phyloP scores from a whole-genome alignment of 2,113 vertebrate genomes.

The Cebidichthys violaceus region DNA sequence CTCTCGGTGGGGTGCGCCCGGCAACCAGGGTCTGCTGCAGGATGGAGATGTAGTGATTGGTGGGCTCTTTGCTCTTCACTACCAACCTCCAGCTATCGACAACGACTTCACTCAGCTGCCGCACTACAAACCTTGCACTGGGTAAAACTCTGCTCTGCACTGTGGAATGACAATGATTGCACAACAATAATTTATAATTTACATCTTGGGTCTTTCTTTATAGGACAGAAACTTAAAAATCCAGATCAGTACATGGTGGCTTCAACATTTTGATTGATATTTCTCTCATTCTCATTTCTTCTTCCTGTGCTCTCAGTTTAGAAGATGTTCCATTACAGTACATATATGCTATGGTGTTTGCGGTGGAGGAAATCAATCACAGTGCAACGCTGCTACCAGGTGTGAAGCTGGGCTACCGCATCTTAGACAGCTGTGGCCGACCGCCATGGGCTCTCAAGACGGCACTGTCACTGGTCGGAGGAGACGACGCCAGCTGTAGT shows the following conservation, averaged over 20 bases:
- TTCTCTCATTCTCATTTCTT: neutral
- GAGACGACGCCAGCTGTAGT: slow-evolving; percentile 68
- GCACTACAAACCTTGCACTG: slow-evolving; percentile 62
- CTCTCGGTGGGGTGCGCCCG: slow-evolving; percentile 51
- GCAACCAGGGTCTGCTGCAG: slow-evolving; percentile 68
- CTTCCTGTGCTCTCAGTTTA: slow-evolving; percentile 62
- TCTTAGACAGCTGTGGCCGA: slow-evolving; percentile 78
- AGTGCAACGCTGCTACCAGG: slow-evolving; percentile 78
- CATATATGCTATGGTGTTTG: slow-evolving; percentile 80
- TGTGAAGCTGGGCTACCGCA: slow-evolving; percentile 79
- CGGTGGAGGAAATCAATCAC: slow-evolving; percentile 84
- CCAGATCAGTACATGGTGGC: neutral
- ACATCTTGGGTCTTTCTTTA: neutral
- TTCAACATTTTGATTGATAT: slow-evolving; percentile 2
- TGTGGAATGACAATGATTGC: neutral
- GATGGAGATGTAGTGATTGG: slow-evolving; percentile 81
- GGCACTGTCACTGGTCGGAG: slow-evolving; percentile 74
- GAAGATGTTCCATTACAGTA: slow-evolving; percentile 74
- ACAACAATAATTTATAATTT: neutral
- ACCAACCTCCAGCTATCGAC: slow-evolving; percentile 48
- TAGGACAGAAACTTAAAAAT: neutral
- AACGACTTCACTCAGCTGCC: slow-evolving; percentile 63
- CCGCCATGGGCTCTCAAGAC: slow-evolving; percentile 67
- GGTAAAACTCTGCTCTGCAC: slow-evolving; percentile 62
- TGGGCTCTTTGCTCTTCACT: slow-evolving; percentile 76